These are phyloP conservation scores for Xanthia togata DNA, from an alignment of 2,888 invertebrate species.

Conservation along the genomic window DNA sequence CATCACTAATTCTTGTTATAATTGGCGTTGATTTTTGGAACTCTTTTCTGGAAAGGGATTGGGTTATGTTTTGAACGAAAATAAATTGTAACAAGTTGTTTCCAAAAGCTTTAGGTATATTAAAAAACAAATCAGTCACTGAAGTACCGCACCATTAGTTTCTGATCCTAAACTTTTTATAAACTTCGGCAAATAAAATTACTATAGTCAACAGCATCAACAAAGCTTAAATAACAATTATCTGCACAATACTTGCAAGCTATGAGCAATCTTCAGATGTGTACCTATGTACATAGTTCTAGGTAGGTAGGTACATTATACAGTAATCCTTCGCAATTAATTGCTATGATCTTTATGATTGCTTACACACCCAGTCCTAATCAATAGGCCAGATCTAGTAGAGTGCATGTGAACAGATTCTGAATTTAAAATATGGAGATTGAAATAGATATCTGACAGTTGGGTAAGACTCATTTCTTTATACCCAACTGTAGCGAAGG, in stretches of 20 bases:
- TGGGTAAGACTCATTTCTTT: not conserved
- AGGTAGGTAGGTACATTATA: not conserved
- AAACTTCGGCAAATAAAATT: not conserved
- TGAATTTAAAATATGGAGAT: not conserved
- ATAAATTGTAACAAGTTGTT: not conserved
- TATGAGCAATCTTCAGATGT: constrained; percentile 4
- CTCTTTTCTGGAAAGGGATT: constrained; percentile 7
- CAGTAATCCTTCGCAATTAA: constrained; percentile 12
- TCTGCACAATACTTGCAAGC: constrained; percentile 10
- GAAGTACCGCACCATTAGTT: too few relatives aligned
- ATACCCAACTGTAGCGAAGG: not conserved
- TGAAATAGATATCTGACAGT: not conserved
- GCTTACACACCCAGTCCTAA: constrained; percentile 14
- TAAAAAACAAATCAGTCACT: too few relatives aligned
- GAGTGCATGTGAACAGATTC: not conserved
- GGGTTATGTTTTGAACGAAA: not conserved
- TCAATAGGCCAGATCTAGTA: not conserved
- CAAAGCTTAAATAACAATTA: not conserved
- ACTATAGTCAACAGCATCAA: not conserved
- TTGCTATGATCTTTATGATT: constrained; percentile 41
- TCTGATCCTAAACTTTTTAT: not conserved
- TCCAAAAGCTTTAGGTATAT: not conserved
- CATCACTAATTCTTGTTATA: constrained; percentile 74
- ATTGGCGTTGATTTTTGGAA: constrained; percentile 57
- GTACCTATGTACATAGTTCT: not conserved